Percentiles rank a stretch among this genome's conserved stretches.
phyloP scores from a whole-genome alignment of 2,113 vertebrate species.

The Caranx melampygus region DNA sequence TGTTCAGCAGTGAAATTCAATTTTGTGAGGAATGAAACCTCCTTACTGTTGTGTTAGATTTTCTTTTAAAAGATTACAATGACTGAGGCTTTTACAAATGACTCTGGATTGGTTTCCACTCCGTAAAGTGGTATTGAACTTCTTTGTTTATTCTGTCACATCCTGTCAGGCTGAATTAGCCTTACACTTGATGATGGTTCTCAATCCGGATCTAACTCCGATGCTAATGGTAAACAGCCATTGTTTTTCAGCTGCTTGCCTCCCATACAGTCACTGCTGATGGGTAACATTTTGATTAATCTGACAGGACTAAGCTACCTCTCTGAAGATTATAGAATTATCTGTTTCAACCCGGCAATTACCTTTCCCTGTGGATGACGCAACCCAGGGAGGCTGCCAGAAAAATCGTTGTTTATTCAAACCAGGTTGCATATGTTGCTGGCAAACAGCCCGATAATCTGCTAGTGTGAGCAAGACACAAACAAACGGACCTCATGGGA shows the following conservation, averaged over 20 bases:
- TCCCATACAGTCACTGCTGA: constrained; percentile 40
- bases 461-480: constrained; percentile 40
- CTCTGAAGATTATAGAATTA: constrained; percentile 70
- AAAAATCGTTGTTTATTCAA: constrained; percentile 55
- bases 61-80: constrained; percentile 61
- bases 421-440: constrained; percentile 45
- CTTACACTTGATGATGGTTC: constrained; percentile 48
- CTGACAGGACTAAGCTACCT: constrained; percentile 59
- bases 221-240: constrained; percentile 59
- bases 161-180: constrained; percentile 67
- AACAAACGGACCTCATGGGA: constrained; percentile 50
- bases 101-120: constrained; percentile 47
- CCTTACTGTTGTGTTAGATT: constrained; percentile 56
- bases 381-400: constrained; percentile 34
- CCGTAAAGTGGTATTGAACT: constrained; percentile 62
- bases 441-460: constrained; percentile 54
- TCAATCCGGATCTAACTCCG: constrained; percentile 57
- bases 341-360: constrained; percentile 65
- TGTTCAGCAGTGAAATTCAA: constrained; percentile 55
- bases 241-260: constrained; percentile 49
- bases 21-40: constrained; percentile 59
- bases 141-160: constrained; percentile 69
- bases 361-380: constrained; percentile 53
- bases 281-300: constrained; percentile 62
- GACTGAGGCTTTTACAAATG: constrained; percentile 67